Base-by-base conservation (phyloP, 2,797 vertebrate genomes). In the Rhinoraja longicauda region DNA sequence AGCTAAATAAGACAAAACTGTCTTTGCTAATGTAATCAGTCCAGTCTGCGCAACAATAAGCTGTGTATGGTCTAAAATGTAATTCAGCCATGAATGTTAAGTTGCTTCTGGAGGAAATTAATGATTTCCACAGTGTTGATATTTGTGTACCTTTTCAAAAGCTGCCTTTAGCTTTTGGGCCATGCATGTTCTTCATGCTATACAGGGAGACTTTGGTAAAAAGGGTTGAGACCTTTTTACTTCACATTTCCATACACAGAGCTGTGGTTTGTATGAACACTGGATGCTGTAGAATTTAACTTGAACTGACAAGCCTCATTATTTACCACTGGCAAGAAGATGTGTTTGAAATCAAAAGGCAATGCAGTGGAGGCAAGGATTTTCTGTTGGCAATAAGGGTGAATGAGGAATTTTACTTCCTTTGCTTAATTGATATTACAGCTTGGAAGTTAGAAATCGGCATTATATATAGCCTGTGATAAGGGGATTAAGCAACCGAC, bases 401-500 rank as follows among this genome's bases (percentile, higher is more conserved):
- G 45, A 29, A 21, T 53, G 81, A 84, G 81, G 81, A 84, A 15
- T 29, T 84, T 84, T 29, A 59, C 81, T 84, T 84, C 81, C 81
- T 59, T 53, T 84, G 81, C 26, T 15, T 84, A 29, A 59, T 84
- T 84, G 53, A 84, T 59, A 84, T n/a, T 84, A 32, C 76, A 78
- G 76, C 76, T 78, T 81, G 12, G 81, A 84, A 67, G 86, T 70
- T 70, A 39, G 32, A 88, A 88, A 88, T 90, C 64, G 39, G 86
- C 64, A 70, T 36, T 90, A 64, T 90, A 64, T 32, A 39, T 36
- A 24, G 64, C 62, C 36, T 90, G 10, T 12, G 62, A 64, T 90
- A 90, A 15, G 36, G n/a, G 84, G 84, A 88, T 88, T 88, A 88
- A 64, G 15, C 64, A 59, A 64, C 62, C 88, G 32, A 90, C 64